Percentiles rank a stretch among this genome's conserved stretches.
Conservation (phyloP, 2,888 invertebrate species). For the Apamea epomidion region DNA sequence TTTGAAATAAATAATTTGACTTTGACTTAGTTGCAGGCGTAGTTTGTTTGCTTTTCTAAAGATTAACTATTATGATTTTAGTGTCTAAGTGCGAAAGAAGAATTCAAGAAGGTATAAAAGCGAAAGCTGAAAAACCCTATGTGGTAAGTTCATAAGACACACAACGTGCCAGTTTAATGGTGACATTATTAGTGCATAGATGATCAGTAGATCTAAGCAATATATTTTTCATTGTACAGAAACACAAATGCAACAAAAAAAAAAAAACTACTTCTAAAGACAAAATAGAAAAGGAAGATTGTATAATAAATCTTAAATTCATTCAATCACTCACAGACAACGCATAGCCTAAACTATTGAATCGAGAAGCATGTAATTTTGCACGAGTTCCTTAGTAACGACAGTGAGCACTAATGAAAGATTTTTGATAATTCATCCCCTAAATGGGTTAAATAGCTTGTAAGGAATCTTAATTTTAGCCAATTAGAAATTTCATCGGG, state of each 20-base stretch:
- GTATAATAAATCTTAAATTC: background rate
- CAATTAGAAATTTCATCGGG: background rate
- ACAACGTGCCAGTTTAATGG: background rate
- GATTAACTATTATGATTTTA: constrained; percentile 34
- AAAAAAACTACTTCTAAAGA: background rate
- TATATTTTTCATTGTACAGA: background rate
- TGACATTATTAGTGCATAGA: background rate
- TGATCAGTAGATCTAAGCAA: background rate
- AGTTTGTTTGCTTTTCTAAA: background rate
- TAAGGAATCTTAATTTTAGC: background rate
- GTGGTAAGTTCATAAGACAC: constrained; percentile 49
- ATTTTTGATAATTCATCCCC: background rate
- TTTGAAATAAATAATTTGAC: background rate
- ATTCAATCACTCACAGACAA: background rate
- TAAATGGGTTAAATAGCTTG: background rate
- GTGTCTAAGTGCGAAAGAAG: constrained; percentile 47
- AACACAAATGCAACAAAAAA: background rate
- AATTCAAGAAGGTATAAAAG: constrained; percentile 45
- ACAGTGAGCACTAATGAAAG: background rate
- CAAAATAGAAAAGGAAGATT: background rate
- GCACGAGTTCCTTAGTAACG: background rate
- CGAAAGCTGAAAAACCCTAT: constrained; percentile 48
- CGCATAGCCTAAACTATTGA: too few relatives aligned
- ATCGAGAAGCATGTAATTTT: background rate
- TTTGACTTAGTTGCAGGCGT: background rate